phyloP scores from a whole-genome alignment of 2,113 vertebrate genomes.

The Oenanthe oenanthe region DNA sequence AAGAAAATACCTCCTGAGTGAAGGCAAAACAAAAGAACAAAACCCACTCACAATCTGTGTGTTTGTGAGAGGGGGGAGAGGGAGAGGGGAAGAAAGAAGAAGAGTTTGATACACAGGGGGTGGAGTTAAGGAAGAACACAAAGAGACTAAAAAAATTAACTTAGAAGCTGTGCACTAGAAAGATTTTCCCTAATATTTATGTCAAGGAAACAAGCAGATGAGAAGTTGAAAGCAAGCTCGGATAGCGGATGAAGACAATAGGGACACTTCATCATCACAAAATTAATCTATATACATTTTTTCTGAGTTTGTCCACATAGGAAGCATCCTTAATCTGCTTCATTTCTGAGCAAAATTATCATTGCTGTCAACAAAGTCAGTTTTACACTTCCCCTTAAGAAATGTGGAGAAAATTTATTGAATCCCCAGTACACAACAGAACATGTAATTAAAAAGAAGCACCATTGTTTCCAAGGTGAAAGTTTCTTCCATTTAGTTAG shows the following conservation, averaged over 20 bases:
- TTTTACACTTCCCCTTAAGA: neutral
- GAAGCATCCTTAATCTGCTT: neutral
- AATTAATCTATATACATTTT: neutral
- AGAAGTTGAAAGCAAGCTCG: neutral
- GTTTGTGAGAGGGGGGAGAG: no score
- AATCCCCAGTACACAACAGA: neutral
- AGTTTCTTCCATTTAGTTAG: neutral
- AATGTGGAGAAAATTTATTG: neutral
- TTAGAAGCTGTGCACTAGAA: neutral
- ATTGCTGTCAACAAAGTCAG: conserved; percentile 35
- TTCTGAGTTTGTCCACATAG: neutral
- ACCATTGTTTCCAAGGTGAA: neutral
- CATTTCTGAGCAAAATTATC: conserved; percentile 49
- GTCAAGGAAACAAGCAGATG: neutral
- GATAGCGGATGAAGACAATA: neutral
- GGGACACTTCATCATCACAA: neutral
- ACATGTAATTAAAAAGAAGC: neutral
- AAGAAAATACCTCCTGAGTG: neutral
- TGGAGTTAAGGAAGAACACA: neutral
- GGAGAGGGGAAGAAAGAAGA: rapidly evolving
- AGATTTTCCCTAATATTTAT: neutral
- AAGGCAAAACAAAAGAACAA: neutral
- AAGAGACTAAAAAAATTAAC: neutral
- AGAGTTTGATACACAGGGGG: neutral
- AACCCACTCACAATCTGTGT: neutral